These are phyloP conservation scores for Oxystoma pomonae DNA, from an alignment of 2,888 invertebrate genomes.

Conservation along the genomic window DNA sequence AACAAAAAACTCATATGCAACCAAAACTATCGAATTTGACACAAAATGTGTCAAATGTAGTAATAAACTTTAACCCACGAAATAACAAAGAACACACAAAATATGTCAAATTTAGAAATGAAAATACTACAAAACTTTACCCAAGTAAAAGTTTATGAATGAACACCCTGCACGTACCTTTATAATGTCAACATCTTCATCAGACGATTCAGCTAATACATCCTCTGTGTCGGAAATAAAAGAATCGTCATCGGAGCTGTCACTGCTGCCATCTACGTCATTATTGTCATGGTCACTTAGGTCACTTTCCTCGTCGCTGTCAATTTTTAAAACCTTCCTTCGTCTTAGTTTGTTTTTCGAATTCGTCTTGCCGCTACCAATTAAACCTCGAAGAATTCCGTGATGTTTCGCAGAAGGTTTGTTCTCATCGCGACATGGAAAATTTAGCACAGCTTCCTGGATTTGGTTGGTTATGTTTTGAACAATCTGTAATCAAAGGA, in stretches of 20 bases:
- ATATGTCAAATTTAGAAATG: too few relatives aligned
- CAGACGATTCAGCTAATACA: constrained; percentile 35
- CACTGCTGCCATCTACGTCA: constrained; percentile 25
- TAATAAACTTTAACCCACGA: too few relatives aligned
- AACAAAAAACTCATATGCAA: too few relatives aligned
- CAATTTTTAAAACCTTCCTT: constrained; percentile 34
- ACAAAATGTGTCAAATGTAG: too few relatives aligned
- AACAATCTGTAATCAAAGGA: too few relatives aligned
- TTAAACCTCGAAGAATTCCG: constrained; percentile 27
- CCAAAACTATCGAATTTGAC: too few relatives aligned
- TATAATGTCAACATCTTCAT: constrained; percentile 34
- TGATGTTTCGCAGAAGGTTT: constrained; percentile 25
- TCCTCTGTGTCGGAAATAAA: constrained; percentile 39
- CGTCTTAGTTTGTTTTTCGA: constrained; percentile 34
- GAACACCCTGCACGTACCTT: constrained; percentile 22
- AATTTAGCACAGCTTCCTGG: constrained; percentile 46
- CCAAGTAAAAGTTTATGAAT: too few relatives aligned
- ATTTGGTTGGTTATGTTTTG: constrained; percentile 47
- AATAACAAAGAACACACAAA: too few relatives aligned
- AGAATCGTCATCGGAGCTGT: constrained; percentile 37
- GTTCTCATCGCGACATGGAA: constrained; percentile 42
- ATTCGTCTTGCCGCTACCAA: constrained; percentile 32
- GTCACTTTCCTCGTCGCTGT: constrained; percentile 38
- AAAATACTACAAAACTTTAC: background rate
- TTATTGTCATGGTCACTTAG: constrained; percentile 33